Evolutionary conservation across 2,113 vertebrate genomes (phyloP).

Genomic region (Oplegnathus fasciatus): DNA sequence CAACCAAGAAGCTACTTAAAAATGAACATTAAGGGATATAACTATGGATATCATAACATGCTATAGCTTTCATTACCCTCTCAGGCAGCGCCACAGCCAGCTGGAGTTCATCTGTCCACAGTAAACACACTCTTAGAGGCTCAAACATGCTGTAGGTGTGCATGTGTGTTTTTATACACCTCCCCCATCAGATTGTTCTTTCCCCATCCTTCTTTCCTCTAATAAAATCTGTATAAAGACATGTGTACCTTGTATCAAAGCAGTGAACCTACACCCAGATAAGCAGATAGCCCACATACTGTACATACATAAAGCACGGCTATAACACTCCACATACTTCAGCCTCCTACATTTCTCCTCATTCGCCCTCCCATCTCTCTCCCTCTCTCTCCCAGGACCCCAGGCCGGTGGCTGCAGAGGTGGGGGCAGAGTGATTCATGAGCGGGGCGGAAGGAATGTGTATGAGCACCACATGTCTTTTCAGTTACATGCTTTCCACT

Average conservation of each 20-base stretch:
- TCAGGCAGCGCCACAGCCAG: conserved; percentile 18
- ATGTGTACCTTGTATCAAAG: conserved; percentile 17
- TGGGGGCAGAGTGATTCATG: conserved; percentile 71
- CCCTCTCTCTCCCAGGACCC: conserved; percentile 24
- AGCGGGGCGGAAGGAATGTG: conserved; percentile 69
- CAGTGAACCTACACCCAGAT: conserved; percentile 7
- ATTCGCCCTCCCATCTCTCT: conserved; percentile 38
- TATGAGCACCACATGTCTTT: conserved; percentile 69
- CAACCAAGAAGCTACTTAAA: too few relatives aligned
- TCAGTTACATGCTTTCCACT: conserved; percentile 43
- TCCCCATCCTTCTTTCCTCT: conserved; percentile 13
- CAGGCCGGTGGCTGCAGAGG: conserved; percentile 16
- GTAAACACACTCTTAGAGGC: neutral
- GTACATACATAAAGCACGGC: conserved; percentile 25
- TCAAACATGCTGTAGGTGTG: conserved; percentile 16
- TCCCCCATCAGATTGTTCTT: conserved; percentile 19
- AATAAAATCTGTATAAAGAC: neutral
- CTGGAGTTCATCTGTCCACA: conserved; percentile 23
- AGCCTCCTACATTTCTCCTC: conserved; percentile 42
- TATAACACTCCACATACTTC: conserved; percentile 38
- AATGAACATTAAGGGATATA: neutral
- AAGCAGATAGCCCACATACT: conserved; percentile 32
- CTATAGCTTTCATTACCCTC: neutral
- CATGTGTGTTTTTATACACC: conserved; percentile 9
- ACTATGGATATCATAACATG: neutral